A percentile compares a stretch with the other conserved stretches of the same genome.
Evolutionary conservation across 1,140 invertebrate species (phyloP).

Genomic region (Trissolcus basalis): DNA sequence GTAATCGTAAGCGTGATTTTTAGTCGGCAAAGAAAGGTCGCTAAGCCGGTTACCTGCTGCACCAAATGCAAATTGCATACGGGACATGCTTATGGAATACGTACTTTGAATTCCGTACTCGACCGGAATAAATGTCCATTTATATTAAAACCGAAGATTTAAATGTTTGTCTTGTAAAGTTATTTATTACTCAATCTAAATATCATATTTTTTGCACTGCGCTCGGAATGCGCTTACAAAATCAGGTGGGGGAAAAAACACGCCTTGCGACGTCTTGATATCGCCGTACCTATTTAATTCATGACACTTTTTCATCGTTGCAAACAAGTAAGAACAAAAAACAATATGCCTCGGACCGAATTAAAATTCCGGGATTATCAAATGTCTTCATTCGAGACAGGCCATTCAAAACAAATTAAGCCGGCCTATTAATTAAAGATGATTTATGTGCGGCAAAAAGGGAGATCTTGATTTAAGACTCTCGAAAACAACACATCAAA

Average conservation of each 20-base stretch:
- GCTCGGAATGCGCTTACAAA: background rate
- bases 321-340: too few species aligned
- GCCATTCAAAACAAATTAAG: too few species aligned
- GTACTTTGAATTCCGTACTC: slow-evolving; percentile 26
- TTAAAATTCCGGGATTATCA: too few species aligned
- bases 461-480: background rate
- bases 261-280: background rate
- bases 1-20: slow-evolving; percentile 42
- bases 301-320: too few species aligned
- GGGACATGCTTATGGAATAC: slow-evolving; percentile 31
- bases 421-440: background rate
- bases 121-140: slow-evolving; percentile 27
- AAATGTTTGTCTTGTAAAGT: slow-evolving; percentile 16
- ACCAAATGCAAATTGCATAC: slow-evolving; percentile 39
- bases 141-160: slow-evolving; percentile 25
- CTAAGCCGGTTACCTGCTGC: slow-evolving; percentile 15
- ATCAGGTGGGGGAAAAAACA: background rate
- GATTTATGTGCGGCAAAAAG: background rate
- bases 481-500: background rate
- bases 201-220: background rate
- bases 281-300: too few species aligned
- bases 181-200: slow-evolving; percentile 18
- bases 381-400: too few species aligned
- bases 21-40: slow-evolving; percentile 35
- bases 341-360: too few species aligned